These are phyloP conservation scores for Sphaeridia pumilis DNA, from an alignment of 2,888 invertebrate species.

Conservation along the genomic window DNA sequence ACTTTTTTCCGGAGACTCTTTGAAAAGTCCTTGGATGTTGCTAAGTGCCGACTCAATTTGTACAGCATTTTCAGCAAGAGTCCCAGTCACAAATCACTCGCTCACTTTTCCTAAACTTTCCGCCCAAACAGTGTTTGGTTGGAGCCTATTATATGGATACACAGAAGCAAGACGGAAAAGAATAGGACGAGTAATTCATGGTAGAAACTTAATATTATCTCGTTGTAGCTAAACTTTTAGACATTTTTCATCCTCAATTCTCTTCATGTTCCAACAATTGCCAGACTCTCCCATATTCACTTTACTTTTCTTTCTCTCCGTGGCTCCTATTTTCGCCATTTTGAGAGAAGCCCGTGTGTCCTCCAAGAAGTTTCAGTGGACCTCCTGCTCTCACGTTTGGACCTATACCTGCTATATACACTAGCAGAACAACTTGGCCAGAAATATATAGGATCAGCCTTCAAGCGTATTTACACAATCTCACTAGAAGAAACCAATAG, in stretches of 20 bases:
- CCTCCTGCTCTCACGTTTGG: background rate
- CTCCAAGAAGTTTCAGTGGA: background rate
- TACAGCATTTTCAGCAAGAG: background rate
- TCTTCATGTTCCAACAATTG: background rate
- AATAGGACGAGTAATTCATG: conserved; percentile 5
- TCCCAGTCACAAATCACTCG: background rate
- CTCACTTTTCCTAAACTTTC: background rate
- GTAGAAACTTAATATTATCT: conserved; percentile 1
- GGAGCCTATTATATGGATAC: background rate
- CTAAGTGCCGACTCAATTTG: no score
- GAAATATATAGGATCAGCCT: no score
- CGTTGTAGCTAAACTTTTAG: background rate
- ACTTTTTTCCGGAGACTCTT: no score
- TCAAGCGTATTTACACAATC: no score
- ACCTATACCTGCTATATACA: no score
- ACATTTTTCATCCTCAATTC: conserved; percentile 1
- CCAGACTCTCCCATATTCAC: background rate
- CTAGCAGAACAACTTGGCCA: no score
- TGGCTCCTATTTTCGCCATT: background rate
- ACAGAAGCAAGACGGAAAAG: no score
- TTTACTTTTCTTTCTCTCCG: background rate
- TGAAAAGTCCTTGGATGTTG: no score
- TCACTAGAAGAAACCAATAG: no score
- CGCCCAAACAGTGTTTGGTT: background rate
- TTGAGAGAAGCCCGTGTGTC: background rate